Conservation (phyloP, 2,888 invertebrate species). For the Lasius fuliginosus region DNA sequence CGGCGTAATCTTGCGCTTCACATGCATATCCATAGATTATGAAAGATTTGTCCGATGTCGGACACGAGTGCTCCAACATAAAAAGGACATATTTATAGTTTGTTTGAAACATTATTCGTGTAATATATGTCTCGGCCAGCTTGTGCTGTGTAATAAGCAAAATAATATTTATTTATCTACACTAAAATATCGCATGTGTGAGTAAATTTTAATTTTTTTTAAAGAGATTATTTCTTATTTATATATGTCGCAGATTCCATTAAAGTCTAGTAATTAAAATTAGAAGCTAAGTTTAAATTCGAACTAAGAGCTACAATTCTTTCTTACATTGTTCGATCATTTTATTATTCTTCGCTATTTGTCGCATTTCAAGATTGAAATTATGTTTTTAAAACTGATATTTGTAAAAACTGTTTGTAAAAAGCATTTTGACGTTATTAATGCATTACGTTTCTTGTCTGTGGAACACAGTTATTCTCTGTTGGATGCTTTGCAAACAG, state of each 20-base stretch:
- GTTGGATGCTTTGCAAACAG: slow-evolving; percentile 14
- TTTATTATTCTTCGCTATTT: not conserved
- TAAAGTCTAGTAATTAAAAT: not conserved
- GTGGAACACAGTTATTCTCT: slow-evolving; percentile 12
- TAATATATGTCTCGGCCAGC: not conserved
- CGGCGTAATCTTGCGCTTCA: not conserved
- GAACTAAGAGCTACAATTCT: not conserved
- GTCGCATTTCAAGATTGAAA: not conserved
- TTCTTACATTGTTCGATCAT: not conserved
- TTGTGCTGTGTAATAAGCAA: slow-evolving; percentile 5
- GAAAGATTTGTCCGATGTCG: slow-evolving; percentile 19
- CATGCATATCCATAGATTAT: not conserved
- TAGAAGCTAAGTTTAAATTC: not conserved
- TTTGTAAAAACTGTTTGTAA: not conserved
- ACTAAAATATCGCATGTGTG: not conserved
- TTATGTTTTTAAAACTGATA: not conserved
- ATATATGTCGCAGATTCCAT: not conserved
- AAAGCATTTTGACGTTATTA: not conserved
- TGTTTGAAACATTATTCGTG: not conserved
- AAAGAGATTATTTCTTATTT: not conserved
- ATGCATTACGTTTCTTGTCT: not conserved
- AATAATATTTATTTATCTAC: not conserved
- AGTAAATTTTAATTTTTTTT: not conserved
- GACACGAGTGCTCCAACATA: slow-evolving; percentile 19
- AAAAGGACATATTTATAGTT: slow-evolving; percentile 15